Base-by-base conservation (phyloP, 2,888 invertebrate genomes). In the Hypercompe scribonia region DNA sequence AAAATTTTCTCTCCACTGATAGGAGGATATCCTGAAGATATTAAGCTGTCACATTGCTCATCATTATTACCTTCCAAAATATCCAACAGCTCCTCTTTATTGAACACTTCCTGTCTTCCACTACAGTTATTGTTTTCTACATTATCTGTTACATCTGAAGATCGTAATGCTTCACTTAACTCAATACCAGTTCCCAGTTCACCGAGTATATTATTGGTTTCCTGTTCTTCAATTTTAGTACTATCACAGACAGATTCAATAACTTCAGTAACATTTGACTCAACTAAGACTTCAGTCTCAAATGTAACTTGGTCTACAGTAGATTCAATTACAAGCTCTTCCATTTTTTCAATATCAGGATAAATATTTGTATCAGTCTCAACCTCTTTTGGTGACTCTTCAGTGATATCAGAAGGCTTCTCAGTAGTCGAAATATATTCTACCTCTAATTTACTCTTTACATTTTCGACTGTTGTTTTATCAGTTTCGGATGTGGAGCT, bases 61-160 rank as follows among this genome's bases (percentile, higher is more conserved):
- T 89, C 80, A 88, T 94, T 92, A 88, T 95, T 95, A 4, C 95
- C 95, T 85, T 95, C 92, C 74, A 95, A 87, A 76, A 95, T 95
- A 79, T 95, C 94, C 68, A 95, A 82, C 36, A 95, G 80, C 79
- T 95, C 95, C 79, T 95, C 95, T 81, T 95, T 95, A 80, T 95
- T 95, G 77, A 95, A 94, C 24, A 95, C 92, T 84, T 95, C 94
- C 78, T 94, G 91, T 74, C 90, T 88, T 7, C 81, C 81, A 63
- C 87, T 71, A 84, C 91, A 88, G 75, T 94, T 94, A 80, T 95
- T 95, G 79, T 94, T 94, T 84, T 94, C 94, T 34, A 86, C 81
- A 82, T 88, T 89, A 70, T 91, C 92, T 73, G 90, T 78, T 31
- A 90, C 84, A 86, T 93, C 91, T 24, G 94, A 92, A 42, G 93